A percentile compares a stretch with the other conserved stretches of the same genome.
Evolutionary conservation across 2,797 vertebrate species (phyloP).

Genomic region (Eleutherodactylus coqui): DNA sequence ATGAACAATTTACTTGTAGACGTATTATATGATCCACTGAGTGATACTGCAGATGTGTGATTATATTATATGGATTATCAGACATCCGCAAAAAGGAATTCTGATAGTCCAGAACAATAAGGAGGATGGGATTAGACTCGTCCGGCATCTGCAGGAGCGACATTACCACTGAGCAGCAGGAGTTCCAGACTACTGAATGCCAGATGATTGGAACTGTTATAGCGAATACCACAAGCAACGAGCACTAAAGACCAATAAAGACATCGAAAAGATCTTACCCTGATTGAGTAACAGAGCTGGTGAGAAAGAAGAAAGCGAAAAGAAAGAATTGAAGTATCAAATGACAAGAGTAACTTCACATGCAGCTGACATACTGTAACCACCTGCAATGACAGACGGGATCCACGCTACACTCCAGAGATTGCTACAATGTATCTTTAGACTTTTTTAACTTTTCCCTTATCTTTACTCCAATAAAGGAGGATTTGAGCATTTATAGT

Average conservation of each 20-base stretch:
- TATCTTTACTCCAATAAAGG: neutral
- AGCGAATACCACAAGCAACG: neutral
- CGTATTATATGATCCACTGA: too few species aligned
- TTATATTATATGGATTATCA: too few species aligned
- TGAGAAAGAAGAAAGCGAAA: slow-evolving; percentile 64
- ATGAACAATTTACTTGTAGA: too few species aligned
- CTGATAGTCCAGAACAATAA: neutral
- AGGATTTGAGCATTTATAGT: neutral
- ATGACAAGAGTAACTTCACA: neutral
- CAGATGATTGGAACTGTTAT: neutral
- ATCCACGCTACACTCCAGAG: neutral
- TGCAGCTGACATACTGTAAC: neutral
- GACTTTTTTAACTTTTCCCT: neutral
- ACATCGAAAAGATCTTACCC: slow-evolving; percentile 76
- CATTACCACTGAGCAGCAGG: neutral
- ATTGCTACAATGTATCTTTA: neutral
- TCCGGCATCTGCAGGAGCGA: too few species aligned
- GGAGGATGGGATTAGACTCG: too few species aligned
- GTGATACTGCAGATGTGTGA: too few species aligned
- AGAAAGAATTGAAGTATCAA: slow-evolving; percentile 37
- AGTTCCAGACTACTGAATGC: neutral
- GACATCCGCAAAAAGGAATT: neutral
- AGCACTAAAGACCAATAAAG: neutral
- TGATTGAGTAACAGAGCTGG: slow-evolving; percentile 86
- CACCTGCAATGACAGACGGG: neutral